phyloP scores from a whole-genome alignment of 2,113 vertebrate species.

The Neogale vison region DNA sequence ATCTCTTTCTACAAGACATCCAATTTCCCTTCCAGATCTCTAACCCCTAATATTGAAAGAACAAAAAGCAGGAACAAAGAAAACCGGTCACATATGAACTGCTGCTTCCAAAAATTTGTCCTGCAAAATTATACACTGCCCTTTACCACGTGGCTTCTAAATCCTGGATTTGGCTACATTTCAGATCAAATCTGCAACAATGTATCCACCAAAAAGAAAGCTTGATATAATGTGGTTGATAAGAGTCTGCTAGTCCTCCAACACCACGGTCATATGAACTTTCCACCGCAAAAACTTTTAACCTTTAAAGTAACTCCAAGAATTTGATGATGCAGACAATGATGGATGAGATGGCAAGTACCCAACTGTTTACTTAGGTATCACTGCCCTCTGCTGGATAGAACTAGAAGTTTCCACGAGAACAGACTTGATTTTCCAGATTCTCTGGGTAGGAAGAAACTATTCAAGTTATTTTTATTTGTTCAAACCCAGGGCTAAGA shows the following conservation, averaged over 20 bases:
- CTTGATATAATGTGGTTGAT: not conserved
- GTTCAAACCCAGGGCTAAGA: not conserved
- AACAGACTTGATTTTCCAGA: not conserved
- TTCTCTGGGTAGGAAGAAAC: not conserved
- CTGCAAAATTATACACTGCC: not conserved
- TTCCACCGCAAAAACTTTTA: not conserved
- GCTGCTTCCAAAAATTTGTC: not conserved
- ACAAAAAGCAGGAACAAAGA: not conserved
- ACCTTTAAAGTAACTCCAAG: not conserved
- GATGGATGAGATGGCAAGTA: no score
- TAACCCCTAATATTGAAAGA: not conserved
- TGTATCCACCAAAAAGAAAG: constrained; percentile 5
- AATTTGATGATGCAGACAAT: not conserved
- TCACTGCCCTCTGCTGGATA: constrained; percentile 73
- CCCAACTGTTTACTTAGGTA: constrained; percentile 48
- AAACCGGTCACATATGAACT: not conserved
- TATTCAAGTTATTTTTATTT: not conserved
- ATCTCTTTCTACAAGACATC: not conserved
- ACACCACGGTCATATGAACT: not conserved
- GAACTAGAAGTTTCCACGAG: not conserved
- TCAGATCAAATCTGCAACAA: constrained; percentile 42
- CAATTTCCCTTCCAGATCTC: not conserved
- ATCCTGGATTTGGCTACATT: not conserved
- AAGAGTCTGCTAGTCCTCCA: not conserved
- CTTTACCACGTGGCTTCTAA: not conserved